Conservation (phyloP, 2,113 vertebrate genomes). For the Crotalus horridus region DNA sequence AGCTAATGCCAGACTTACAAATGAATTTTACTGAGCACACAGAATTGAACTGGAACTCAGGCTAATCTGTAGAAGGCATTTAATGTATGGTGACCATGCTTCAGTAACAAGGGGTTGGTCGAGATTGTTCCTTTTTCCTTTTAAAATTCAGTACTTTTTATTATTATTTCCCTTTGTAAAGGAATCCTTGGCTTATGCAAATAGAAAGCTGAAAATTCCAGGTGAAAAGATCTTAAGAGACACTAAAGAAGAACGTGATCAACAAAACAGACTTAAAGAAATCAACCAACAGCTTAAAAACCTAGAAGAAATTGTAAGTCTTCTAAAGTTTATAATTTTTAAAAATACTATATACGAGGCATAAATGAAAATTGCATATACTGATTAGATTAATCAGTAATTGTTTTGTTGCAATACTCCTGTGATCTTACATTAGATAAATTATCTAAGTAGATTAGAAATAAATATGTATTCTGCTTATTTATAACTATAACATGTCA, state of each 20-base stretch:
- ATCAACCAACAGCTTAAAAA: slow-evolving; percentile 84
- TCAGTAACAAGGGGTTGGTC: background rate
- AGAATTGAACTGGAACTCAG: background rate
- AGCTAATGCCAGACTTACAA: background rate
- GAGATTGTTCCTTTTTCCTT: background rate
- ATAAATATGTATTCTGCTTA: background rate
- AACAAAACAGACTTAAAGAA: slow-evolving; percentile 78
- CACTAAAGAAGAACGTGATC: slow-evolving; percentile 75
- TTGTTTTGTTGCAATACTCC: background rate
- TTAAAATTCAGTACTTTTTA: background rate
- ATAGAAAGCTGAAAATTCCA: slow-evolving; percentile 67
- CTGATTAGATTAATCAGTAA: slow-evolving; percentile 2
- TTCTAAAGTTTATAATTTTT: slow-evolving; percentile 5
- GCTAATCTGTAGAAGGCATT: background rate
- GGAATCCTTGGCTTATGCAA: slow-evolving; percentile 65
- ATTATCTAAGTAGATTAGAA: background rate
- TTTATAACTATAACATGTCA: background rate
- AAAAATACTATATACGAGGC: background rate
- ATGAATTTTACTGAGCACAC: background rate
- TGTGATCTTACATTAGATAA: background rate
- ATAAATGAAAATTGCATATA: background rate
- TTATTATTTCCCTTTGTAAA: slow-evolving; percentile 63
- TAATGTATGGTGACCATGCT: background rate
- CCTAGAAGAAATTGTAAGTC: slow-evolving; percentile 66
- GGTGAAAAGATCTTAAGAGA: slow-evolving; percentile 83